Percentiles rank a stretch among this genome's conserved stretches.
phyloP scores from a whole-genome alignment of 2,113 vertebrate genomes.

The Corythornis cristatus region DNA sequence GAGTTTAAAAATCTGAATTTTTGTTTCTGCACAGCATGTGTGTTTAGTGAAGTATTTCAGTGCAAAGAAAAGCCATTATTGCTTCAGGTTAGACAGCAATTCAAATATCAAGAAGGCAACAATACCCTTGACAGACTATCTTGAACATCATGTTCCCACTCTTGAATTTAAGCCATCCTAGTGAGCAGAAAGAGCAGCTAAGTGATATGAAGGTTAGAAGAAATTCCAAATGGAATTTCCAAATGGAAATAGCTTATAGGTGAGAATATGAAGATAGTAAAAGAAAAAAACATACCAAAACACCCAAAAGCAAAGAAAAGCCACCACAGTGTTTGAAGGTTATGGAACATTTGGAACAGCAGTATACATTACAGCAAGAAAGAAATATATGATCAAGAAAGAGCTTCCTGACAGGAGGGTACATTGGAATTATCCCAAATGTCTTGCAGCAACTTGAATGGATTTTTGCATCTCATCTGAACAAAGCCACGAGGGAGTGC shows the following conservation, averaged over 20 bases:
- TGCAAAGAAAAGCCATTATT: neutral
- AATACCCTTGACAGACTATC: neutral
- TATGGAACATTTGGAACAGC: neutral
- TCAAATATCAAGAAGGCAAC: neutral
- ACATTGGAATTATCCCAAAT: neutral
- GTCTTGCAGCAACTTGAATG: neutral
- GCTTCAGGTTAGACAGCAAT: slow-evolving; percentile 24
- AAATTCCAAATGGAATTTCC: neutral
- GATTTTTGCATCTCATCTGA: neutral
- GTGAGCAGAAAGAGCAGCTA: neutral
- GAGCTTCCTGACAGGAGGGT: neutral
- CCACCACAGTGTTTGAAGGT: neutral
- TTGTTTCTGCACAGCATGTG: neutral
- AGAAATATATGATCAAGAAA: neutral
- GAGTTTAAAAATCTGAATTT: neutral
- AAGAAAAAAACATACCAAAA: neutral
- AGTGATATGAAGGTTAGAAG: neutral
- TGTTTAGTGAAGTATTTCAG: neutral
- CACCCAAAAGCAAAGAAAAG: neutral
- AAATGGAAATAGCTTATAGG: neutral
- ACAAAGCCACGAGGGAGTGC: neutral
- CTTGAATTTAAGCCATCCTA: slow-evolving; percentile 18
- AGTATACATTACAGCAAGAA: neutral
- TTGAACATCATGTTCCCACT: slow-evolving; percentile 26
- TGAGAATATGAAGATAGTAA: neutral